A percentile compares a stretch with the other conserved stretches of the same genome.
Evolutionary conservation across 2,888 invertebrate genomes (phyloP).

Genomic region (Drosophila histrio): DNA sequence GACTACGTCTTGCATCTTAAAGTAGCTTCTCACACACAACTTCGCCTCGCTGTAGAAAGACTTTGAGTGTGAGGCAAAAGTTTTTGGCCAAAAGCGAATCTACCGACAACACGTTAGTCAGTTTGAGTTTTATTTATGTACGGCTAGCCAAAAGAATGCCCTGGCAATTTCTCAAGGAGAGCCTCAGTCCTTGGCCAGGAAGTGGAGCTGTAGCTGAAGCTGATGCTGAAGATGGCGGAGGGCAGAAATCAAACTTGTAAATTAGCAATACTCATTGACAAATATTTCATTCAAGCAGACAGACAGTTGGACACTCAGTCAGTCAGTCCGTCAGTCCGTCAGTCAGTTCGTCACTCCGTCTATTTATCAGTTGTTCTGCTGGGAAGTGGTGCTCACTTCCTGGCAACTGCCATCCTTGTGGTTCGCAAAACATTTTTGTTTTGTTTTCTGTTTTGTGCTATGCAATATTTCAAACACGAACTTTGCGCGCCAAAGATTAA

Average conservation of each 20-base stretch:
- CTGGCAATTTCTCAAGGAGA: conserved; percentile 62
- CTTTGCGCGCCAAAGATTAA: conserved; percentile 83
- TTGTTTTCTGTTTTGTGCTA: conserved; percentile 31
- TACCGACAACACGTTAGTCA: conserved; percentile 38
- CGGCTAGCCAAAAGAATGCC: conserved; percentile 74
- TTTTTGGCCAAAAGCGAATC: conserved; percentile 9
- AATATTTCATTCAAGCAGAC: conserved; percentile 73
- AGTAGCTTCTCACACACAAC: conserved; percentile 10
- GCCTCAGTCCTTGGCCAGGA: conserved; percentile 22
- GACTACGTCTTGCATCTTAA: conserved; percentile 31
- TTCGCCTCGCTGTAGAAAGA: not conserved
- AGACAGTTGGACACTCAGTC: conserved; percentile 22
- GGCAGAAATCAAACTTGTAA: conserved; percentile 80
- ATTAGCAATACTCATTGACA: conserved; percentile 81
- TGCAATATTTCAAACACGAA: conserved; percentile 80
- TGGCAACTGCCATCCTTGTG: conserved; percentile 37
- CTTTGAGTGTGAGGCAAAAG: not conserved
- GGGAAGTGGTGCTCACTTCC: conserved; percentile 39
- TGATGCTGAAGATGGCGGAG: conserved; percentile 4
- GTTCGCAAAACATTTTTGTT: conserved; percentile 50
- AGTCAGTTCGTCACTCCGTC: conserved; percentile 7
- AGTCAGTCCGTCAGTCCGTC: not conserved
- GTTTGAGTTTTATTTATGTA: conserved; percentile 69
- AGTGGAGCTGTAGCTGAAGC: conserved; percentile 19
- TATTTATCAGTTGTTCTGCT: not conserved